Evolutionary conservation across 2,113 vertebrate species (phyloP).

Genomic region (Campylorhamphus procurvoides): DNA sequence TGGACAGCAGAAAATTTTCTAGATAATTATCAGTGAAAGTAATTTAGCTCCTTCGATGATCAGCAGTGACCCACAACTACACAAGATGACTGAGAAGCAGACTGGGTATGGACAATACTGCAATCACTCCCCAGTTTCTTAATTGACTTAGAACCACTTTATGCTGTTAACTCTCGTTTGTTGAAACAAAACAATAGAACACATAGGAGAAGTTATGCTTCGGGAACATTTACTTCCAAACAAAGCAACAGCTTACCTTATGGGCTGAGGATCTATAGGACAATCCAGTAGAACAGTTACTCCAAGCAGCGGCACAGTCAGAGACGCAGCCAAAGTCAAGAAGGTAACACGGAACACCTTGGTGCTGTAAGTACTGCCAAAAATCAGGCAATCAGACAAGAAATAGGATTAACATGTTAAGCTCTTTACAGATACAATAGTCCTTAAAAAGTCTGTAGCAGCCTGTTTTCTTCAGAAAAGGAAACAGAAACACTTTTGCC

Average conservation of each 20-base stretch:
- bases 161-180: neutral
- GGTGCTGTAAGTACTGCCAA: constrained; percentile 88
- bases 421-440: neutral
- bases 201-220: neutral
- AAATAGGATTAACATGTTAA: neutral
- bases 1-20: neutral
- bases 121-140: neutral
- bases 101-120: neutral
- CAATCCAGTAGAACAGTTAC: constrained; percentile 87
- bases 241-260: constrained; percentile 78
- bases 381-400: neutral
- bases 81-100: neutral
- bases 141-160: neutral
- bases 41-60: neutral
- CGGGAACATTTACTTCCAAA: neutral
- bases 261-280: constrained; percentile 88
- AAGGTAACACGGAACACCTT: constrained; percentile 91
- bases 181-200: neutral
- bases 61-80: neutral
- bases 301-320: constrained; percentile 84
- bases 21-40: neutral
- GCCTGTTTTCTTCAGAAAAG: neutral
- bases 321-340: constrained; percentile 77
- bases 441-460: neutral
- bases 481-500: neutral